These are phyloP conservation scores for Elaphurus davidianus DNA, from an alignment of 2,113 vertebrate genomes.

Conservation along the genomic window DNA sequence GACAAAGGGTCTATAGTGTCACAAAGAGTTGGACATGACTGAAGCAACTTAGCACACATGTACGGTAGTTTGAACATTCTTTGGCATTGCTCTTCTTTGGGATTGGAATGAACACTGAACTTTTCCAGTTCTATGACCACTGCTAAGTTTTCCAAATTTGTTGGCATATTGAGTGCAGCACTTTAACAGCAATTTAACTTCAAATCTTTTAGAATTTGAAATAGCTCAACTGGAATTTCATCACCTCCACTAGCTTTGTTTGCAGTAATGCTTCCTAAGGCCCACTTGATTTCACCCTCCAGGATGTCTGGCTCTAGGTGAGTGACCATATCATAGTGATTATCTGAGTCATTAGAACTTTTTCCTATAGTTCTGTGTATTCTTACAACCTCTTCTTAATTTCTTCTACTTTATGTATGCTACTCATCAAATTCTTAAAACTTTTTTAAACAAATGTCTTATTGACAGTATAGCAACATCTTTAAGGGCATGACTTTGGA, in stretches of 20 bases:
- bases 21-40: background rate
- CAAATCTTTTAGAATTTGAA: background rate
- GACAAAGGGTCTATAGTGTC: background rate
- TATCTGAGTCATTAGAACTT: background rate
- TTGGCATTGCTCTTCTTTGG: background rate
- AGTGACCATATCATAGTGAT: background rate
- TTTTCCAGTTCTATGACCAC: background rate
- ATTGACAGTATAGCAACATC: background rate
- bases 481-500: background rate
- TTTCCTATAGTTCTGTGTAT: background rate
- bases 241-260: background rate
- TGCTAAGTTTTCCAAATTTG: background rate
- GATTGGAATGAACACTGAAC: background rate
- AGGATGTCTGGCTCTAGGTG: background rate
- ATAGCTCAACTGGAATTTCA: background rate
- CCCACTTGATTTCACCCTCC: background rate
- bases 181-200: background rate
- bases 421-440: conserved; percentile 2
- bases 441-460: background rate
- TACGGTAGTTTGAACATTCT: background rate
- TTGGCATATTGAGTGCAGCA: background rate
- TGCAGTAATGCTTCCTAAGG: background rate
- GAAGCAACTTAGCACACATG: background rate
- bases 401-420: background rate
- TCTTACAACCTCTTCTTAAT: background rate